Evolutionary conservation across 2,113 vertebrate species (phyloP), one percentile per base, ranked within the genome.

Genomic region (Naja naja): DNA sequence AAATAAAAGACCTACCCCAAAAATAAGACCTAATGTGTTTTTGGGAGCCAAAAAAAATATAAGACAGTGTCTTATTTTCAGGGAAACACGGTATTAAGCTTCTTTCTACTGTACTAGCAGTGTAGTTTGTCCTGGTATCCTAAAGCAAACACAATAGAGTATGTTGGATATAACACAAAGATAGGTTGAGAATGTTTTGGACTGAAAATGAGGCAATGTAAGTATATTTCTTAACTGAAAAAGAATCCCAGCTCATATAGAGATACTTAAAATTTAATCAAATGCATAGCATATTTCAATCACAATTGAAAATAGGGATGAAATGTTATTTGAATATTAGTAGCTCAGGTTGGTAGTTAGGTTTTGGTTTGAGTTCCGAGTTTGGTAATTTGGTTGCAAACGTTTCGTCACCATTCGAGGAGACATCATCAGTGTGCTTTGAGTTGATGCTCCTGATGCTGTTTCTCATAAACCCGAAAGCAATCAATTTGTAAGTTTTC

Each of bases 401-500:
- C n/a, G n/a, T n/a, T n/a, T n/a, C 7, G 2, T 25, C 56, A 58
- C 23, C 23, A 58, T 58, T 58, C 2, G 23, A 58, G 56, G 8
- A 58, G 56, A 58, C 23, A 58, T 25, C 7, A 1, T 25, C 23
- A 58, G 23, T 25, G 56, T 8, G 2, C 10, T 58, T 10, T 25
- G 56, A 58, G 1, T 58, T 25, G 23, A 25, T 93, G 97, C 96
- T 95, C 98, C 99, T 97, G 98, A 98, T 93, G 14, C 30, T 39
- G 94, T 97, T 87, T 55, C 97, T 91, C 97, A 97, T 74, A 96
- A 93, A 92, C 95, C 97, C 47, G 55, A 94, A 89, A 94, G 95
- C 43, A 98, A 96, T 94, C 98, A 95, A 93, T 92, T 95, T 74
- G 98, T 98, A 95, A 96, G 98, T 96, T 94, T 93, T n/a, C 60